phyloP scores from a whole-genome alignment of 1,140 invertebrate species.

The Anastrepha ludens region DNA sequence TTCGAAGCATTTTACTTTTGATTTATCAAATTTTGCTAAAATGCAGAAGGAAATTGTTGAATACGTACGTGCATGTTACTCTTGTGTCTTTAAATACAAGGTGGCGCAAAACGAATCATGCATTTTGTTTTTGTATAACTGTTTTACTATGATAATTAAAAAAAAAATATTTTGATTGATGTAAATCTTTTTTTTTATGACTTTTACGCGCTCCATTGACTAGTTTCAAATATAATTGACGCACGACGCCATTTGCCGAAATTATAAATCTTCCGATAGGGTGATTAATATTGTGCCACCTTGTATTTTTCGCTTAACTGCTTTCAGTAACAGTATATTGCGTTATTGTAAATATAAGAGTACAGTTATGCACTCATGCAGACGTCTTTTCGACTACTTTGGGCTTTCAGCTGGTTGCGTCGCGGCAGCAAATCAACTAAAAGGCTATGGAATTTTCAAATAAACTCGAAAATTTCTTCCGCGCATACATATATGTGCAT shows the following conservation, averaged over 20 bases:
- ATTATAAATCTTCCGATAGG: too few relatives aligned
- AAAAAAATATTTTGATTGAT: background rate
- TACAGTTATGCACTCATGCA: background rate
- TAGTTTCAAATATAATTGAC: too few relatives aligned
- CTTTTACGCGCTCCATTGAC: background rate
- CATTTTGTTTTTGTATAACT: too few relatives aligned
- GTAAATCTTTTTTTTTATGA: background rate
- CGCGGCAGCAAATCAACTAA: background rate
- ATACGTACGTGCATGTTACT: background rate
- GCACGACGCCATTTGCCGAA: too few relatives aligned
- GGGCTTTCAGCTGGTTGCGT: background rate
- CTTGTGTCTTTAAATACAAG: background rate
- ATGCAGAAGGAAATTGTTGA: background rate
- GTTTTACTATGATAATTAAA: too few relatives aligned
- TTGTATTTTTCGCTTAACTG: background rate
- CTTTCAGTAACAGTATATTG: background rate
- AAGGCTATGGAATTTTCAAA: background rate
- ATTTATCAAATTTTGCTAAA: constrained; percentile 6
- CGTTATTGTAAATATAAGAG: background rate
- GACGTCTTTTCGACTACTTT: background rate
- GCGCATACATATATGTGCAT: background rate
- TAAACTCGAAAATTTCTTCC: constrained; percentile 7
- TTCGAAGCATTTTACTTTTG: constrained; percentile 7
- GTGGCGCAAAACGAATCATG: too few relatives aligned
- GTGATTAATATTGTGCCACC: too few relatives aligned